phyloP scores from a whole-genome alignment of 2,888 invertebrate species.

The Neoitamus cyanurus region DNA sequence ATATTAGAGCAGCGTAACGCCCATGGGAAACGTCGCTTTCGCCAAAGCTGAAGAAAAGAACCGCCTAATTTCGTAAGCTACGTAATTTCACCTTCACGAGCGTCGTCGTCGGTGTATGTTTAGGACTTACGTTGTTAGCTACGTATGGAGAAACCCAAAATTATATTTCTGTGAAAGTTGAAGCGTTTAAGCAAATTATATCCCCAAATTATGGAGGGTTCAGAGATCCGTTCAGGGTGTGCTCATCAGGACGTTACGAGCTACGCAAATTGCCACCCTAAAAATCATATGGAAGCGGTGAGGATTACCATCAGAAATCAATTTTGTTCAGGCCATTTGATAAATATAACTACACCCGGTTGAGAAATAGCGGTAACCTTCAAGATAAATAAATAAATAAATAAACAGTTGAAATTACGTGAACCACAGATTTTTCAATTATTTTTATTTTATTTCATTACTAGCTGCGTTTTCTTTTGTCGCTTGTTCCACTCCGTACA shows the following conservation, averaged over 20 bases:
- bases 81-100: not conserved
- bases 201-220: not conserved
- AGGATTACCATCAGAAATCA: too few relatives aligned
- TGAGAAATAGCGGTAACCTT: too few relatives aligned
- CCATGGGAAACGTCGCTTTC: not conserved
- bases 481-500: too few relatives aligned
- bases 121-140: not conserved
- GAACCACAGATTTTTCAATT: too few relatives aligned
- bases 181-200: not conserved
- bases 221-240: not conserved
- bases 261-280: not conserved
- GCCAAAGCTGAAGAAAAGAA: not conserved
- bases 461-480: too few relatives aligned
- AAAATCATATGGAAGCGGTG: too few relatives aligned
- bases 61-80: not conserved
- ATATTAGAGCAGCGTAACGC: not conserved
- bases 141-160: not conserved
- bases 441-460: too few relatives aligned
- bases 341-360: too few relatives aligned
- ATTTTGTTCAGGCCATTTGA: too few relatives aligned
- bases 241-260: not conserved
- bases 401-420: too few relatives aligned
- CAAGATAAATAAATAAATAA: too few relatives aligned
- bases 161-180: not conserved
- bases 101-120: not conserved